These are phyloP conservation scores for Oryzias sinensis DNA, from an alignment of 2,797 vertebrate species.

Conservation along the genomic window DNA sequence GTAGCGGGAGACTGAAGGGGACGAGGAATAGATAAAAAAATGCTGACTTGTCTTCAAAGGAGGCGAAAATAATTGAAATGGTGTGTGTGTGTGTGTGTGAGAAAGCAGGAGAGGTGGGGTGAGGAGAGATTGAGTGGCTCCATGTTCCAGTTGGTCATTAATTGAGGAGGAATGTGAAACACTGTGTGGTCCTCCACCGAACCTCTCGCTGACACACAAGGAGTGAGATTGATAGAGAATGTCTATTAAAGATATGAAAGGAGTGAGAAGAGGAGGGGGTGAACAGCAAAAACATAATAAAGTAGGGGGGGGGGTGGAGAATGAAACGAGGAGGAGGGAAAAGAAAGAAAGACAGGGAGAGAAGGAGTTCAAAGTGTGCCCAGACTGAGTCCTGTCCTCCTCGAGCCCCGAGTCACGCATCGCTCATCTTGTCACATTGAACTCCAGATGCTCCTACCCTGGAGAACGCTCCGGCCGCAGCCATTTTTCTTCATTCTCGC, in stretches of 20 bases:
- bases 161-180: conserved; percentile 76
- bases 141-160: conserved; percentile 77
- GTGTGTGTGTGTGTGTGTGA: conserved; percentile 24
- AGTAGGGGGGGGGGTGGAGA: conserved; percentile 45
- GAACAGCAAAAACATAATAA: conserved; percentile 69
- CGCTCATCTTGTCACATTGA: conserved; percentile 99
- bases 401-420: conserved; percentile 91
- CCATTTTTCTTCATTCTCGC: conserved; percentile 99
- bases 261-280: conserved; percentile 38
- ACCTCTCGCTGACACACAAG: conserved; percentile 66
- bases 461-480: conserved; percentile 90
- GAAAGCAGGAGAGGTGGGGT: conserved; percentile 25
- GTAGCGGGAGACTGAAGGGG: conserved; percentile 65
- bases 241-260: conserved; percentile 73
- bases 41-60: conserved; percentile 80
- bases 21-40: conserved; percentile 74
- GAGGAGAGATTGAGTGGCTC: conserved; percentile 68
- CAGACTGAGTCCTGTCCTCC: conserved; percentile 93
- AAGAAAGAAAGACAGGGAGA: conserved; percentile 46
- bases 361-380: conserved; percentile 78
- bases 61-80: conserved; percentile 79
- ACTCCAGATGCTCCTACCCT: conserved; percentile 99
- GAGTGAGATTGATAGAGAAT: conserved; percentile 74
- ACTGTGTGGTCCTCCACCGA: conserved; percentile 73
- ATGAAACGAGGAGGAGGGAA: conserved; percentile 41